Evolutionary conservation across 2,113 vertebrate genomes (phyloP).

Genomic region (Arizona elegans): DNA sequence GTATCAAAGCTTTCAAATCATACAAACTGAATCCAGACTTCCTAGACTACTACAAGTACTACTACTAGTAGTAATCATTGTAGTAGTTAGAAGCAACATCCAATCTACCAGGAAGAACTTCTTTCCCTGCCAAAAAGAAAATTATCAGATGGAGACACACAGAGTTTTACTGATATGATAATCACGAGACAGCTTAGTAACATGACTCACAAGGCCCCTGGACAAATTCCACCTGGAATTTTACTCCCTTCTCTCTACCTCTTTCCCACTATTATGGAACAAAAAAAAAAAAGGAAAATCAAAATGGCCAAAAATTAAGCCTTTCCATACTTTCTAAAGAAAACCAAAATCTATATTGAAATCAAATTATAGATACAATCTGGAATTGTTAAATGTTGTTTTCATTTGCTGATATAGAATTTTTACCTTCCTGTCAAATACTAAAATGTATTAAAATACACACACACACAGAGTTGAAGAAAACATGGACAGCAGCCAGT

Average conservation of each 20-base stretch:
- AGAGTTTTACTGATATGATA: not conserved
- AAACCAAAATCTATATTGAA: not conserved
- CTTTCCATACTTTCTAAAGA: not conserved
- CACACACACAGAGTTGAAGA: not conserved
- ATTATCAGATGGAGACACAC: constrained; percentile 19
- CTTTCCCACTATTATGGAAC: not conserved
- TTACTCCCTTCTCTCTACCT: no score
- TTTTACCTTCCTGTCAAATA: not conserved
- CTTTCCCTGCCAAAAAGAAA: not conserved
- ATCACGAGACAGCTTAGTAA: constrained; percentile 1
- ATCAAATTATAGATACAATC: not conserved
- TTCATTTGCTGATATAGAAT: not conserved
- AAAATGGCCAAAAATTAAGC: not conserved
- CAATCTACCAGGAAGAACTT: not conserved
- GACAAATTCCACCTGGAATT: not conserved
- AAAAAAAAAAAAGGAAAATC: not conserved
- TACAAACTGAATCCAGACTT: no score
- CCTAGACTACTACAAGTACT: no score
- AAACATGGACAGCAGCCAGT: not conserved
- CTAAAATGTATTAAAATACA: not conserved
- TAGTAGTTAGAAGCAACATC: not conserved
- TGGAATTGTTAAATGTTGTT: not conserved
- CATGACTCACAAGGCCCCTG: not conserved
- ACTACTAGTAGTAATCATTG: not conserved
- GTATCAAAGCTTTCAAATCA: no score